Percentiles rank a stretch among this genome's conserved stretches.
These are phyloP conservation scores for Phortica variegata DNA, from an alignment of 1,140 invertebrate species.

Conservation along the genomic window DNA sequence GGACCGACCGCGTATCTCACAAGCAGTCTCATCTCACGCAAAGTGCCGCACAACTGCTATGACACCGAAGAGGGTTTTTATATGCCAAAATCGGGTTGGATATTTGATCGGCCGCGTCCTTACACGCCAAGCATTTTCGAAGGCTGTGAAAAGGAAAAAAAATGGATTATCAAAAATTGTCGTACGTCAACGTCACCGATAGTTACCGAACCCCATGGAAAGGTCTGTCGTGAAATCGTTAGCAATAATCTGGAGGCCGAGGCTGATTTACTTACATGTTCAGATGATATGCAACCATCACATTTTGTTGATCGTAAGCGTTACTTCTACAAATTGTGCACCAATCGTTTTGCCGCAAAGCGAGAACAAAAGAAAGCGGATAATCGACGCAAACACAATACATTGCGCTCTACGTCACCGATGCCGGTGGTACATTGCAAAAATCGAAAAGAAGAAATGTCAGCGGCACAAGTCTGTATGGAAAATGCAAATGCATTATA, in stretches of 20 bases:
- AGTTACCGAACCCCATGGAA: slow-evolving; percentile 20
- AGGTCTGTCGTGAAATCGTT: slow-evolving; percentile 23
- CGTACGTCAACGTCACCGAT: slow-evolving; percentile 1
- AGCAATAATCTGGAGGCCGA: slow-evolving; percentile 29
- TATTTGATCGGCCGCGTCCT: slow-evolving; percentile 23
- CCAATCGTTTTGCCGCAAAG: no score
- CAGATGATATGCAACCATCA: slow-evolving; percentile 29
- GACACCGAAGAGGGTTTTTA: slow-evolving; percentile 40
- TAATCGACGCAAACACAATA: neutral
- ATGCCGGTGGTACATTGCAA: no score
- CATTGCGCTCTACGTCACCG: no score
- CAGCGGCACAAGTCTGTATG: slow-evolving; percentile 2
- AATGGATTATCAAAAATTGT: slow-evolving; percentile 31
- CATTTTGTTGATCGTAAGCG: slow-evolving; percentile 11
- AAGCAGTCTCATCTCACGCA: slow-evolving; percentile 11
- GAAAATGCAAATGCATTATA: no score
- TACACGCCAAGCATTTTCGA: slow-evolving; percentile 20
- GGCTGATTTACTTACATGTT: no score
- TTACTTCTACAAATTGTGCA: slow-evolving; percentile 32
- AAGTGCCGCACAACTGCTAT: slow-evolving; percentile 16
- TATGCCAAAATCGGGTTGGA: slow-evolving; percentile 20
- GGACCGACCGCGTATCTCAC: slow-evolving; percentile 35
- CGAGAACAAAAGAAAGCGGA: neutral
- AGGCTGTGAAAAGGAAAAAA: slow-evolving; percentile 22
- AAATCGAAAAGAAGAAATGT: neutral